phyloP scores from a whole-genome alignment of 2,888 invertebrate genomes.

The Meloe dianella region DNA sequence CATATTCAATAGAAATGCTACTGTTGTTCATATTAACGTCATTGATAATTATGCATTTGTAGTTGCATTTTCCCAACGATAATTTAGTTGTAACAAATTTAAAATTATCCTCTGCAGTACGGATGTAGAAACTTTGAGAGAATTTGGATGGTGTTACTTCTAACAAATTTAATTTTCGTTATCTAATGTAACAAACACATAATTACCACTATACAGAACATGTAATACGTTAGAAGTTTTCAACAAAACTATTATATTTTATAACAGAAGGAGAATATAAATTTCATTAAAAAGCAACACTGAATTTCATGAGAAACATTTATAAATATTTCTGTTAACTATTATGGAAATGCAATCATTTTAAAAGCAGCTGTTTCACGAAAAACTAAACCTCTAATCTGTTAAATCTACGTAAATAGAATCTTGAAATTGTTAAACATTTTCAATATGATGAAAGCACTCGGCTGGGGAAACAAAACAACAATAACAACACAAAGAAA shows the following conservation, averaged over 20 bases:
- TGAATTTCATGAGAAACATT: not conserved
- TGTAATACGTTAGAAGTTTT: not conserved
- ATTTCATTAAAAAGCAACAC: not conserved
- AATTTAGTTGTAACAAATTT: not conserved
- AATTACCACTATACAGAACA: not conserved
- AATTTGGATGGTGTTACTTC: not conserved
- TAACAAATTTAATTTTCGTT: conserved; percentile 8
- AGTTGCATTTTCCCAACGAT: too few relatives aligned
- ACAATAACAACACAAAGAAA: not conserved
- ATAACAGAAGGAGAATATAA: not conserved
- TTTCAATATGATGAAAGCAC: not conserved
- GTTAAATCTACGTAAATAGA: not conserved
- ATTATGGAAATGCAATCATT: conserved; percentile 7
- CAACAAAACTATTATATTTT: not conserved
- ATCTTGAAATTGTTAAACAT: not conserved
- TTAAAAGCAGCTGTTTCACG: not conserved
- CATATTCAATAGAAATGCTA: too few relatives aligned
- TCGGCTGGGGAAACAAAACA: not conserved
- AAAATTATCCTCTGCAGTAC: not conserved
- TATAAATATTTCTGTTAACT: not conserved
- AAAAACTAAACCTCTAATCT: not conserved
- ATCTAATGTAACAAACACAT: conserved; percentile 7
- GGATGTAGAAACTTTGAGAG: not conserved
- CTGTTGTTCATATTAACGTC: too few relatives aligned
- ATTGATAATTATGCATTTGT: too few relatives aligned